Evolutionary conservation across 2,113 vertebrate species (phyloP).

Genomic region (Ardeotis arabs): DNA sequence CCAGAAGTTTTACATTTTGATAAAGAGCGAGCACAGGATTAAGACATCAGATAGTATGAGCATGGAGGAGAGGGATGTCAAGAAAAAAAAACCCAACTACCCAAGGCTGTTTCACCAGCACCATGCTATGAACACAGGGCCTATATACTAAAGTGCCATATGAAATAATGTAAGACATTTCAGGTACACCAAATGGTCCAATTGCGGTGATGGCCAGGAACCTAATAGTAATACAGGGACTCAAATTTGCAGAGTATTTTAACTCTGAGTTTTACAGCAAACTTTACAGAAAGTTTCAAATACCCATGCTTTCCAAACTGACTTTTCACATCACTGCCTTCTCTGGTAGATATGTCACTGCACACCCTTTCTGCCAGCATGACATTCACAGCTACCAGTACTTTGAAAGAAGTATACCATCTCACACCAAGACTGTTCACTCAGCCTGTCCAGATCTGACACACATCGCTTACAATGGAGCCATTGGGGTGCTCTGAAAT

Average conservation of each 20-base stretch:
- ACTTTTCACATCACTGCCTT: background rate
- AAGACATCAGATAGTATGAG: background rate
- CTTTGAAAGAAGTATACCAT: background rate
- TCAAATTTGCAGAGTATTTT: background rate
- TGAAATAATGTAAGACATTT: background rate
- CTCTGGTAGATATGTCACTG: background rate
- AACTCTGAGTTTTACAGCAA: background rate
- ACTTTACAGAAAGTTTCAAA: background rate
- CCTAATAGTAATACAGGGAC: background rate
- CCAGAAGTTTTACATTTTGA: conserved; percentile 8
- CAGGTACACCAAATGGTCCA: background rate
- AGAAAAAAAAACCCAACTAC: background rate
- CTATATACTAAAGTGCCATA: background rate
- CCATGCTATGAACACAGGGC: background rate
- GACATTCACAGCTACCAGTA: background rate
- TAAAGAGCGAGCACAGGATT: background rate
- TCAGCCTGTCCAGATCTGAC: background rate
- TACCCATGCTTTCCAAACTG: background rate
- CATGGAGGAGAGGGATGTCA: accelerated
- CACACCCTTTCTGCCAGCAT: background rate
- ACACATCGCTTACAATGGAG: background rate
- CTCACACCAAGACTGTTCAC: background rate
- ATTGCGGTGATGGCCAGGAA: background rate
- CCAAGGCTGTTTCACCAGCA: background rate
- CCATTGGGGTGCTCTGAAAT: background rate